Evolutionary conservation across 2,888 invertebrate genomes (phyloP).

Genomic region (Caenorhabditis angaria): DNA sequence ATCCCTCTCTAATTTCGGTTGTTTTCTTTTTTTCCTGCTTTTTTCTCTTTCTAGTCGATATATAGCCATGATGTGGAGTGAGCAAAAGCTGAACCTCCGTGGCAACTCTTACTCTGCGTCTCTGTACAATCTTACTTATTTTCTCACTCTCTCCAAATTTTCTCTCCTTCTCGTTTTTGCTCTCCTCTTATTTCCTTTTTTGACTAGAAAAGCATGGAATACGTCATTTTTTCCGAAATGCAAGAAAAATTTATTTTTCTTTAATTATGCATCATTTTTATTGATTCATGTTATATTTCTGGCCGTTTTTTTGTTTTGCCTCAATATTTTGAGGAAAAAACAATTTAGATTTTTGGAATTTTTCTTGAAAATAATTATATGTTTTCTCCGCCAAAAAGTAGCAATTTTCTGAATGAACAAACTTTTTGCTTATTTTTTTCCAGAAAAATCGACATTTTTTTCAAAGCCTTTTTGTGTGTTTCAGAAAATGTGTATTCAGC

Average conservation of each 20-base stretch:
- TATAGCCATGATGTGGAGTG: background rate
- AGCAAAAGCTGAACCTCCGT: slow-evolving; percentile 2
- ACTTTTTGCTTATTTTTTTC: too few relatives aligned
- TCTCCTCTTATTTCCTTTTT: slow-evolving; percentile 8
- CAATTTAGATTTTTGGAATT: background rate
- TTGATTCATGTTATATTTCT: too few relatives aligned
- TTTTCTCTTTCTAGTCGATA: background rate
- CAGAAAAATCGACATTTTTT: too few relatives aligned
- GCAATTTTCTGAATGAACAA: too few relatives aligned
- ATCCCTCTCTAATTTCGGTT: background rate
- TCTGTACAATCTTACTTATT: slow-evolving; percentile 7
- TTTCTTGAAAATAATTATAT: too few relatives aligned
- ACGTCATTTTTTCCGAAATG: background rate
- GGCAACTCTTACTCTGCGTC: background rate
- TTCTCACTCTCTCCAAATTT: slow-evolving; percentile 18
- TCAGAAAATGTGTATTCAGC: slow-evolving; percentile 16
- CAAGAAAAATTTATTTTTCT: background rate
- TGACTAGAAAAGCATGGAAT: slow-evolving; percentile 12
- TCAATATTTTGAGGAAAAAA: too few relatives aligned
- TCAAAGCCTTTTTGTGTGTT: slow-evolving; percentile 7
- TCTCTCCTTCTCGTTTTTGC: background rate
- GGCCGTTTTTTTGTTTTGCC: too few relatives aligned
- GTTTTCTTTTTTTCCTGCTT: background rate
- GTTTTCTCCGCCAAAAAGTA: too few relatives aligned
- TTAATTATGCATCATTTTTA: slow-evolving; percentile 25